Evolutionary conservation across 2,888 invertebrate species (phyloP).

Genomic region (Suillia variegata): DNA sequence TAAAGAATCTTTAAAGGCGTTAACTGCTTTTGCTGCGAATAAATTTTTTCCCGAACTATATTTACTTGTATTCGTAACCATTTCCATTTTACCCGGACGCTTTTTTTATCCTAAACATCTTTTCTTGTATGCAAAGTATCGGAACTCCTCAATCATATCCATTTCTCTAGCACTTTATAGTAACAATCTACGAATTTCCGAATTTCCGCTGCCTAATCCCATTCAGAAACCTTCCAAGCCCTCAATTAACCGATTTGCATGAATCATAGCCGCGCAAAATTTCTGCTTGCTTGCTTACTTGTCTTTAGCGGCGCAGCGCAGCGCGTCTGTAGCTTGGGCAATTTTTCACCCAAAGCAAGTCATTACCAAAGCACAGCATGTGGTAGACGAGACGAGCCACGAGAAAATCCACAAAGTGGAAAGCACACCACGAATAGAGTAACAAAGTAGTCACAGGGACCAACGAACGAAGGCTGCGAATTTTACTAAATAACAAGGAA

Average conservation of each 20-base stretch:
- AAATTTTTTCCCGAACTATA: no score
- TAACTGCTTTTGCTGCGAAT: no score
- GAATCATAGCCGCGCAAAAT: slow-evolving; percentile 39
- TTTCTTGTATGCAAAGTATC: no score
- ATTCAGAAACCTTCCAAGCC: slow-evolving; percentile 39
- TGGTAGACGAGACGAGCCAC: slow-evolving; percentile 36
- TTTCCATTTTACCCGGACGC: no score
- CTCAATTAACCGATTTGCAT: slow-evolving; percentile 53
- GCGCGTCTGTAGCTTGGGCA: slow-evolving; percentile 16
- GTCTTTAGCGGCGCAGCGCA: slow-evolving; percentile 37
- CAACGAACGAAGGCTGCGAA: slow-evolving; percentile 19
- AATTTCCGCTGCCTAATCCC: no score
- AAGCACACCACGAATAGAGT: background rate
- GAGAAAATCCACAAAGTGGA: slow-evolving; percentile 15
- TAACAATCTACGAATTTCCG: no score
- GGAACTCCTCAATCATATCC: no score
- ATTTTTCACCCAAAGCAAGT: slow-evolving; percentile 44
- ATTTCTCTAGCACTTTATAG: no score
- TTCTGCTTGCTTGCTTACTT: background rate
- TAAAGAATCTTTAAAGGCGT: no score
- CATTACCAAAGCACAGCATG: slow-evolving; percentile 53
- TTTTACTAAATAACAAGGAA: slow-evolving; percentile 11
- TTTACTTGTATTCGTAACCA: no score
- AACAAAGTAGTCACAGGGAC: slow-evolving; percentile 36
- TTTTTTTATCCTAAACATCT: no score